Percentiles rank a stretch among this genome's conserved stretches.
These are phyloP conservation scores for Suillia variegata DNA, from an alignment of 2,888 invertebrate genomes.

Conservation along the genomic window DNA sequence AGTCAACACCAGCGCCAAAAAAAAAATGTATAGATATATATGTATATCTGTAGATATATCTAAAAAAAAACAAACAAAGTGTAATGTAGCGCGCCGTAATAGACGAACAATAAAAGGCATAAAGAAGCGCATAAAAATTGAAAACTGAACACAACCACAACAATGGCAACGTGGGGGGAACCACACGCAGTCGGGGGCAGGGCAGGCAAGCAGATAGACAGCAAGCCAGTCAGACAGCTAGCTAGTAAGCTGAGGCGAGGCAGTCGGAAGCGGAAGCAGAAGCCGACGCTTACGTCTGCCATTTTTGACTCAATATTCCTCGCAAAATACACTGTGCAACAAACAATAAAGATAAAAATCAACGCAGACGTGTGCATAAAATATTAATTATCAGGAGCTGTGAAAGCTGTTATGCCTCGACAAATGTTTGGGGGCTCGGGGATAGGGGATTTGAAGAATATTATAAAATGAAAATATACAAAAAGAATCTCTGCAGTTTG, in stretches of 20 bases:
- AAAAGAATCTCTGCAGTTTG: too few relatives aligned
- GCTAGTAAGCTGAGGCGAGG: too few relatives aligned
- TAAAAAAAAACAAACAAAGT: not conserved
- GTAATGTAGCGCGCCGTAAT: not conserved
- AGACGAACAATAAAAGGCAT: not conserved
- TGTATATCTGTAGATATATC: not conserved
- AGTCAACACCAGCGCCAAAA: not conserved
- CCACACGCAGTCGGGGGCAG: not conserved
- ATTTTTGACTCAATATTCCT: not conserved
- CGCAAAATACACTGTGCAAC: too few relatives aligned
- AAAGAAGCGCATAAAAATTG: constrained; percentile 3
- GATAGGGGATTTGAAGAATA: too few relatives aligned
- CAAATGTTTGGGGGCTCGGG: too few relatives aligned
- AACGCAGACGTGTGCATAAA: constrained; percentile 50
- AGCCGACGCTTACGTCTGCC: not conserved
- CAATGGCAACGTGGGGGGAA: not conserved
- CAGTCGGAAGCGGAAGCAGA: too few relatives aligned
- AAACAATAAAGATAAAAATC: constrained; percentile 49
- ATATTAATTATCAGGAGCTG: constrained; percentile 49
- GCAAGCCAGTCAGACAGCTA: too few relatives aligned
- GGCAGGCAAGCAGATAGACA: too few relatives aligned
- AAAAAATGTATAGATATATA: not conserved
- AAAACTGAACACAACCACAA: not conserved
- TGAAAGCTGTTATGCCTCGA: not conserved
- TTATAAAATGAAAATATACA: too few relatives aligned